phyloP scores from a whole-genome alignment of 2,797 vertebrate species.

The Arnoldichthys spilopterus region DNA sequence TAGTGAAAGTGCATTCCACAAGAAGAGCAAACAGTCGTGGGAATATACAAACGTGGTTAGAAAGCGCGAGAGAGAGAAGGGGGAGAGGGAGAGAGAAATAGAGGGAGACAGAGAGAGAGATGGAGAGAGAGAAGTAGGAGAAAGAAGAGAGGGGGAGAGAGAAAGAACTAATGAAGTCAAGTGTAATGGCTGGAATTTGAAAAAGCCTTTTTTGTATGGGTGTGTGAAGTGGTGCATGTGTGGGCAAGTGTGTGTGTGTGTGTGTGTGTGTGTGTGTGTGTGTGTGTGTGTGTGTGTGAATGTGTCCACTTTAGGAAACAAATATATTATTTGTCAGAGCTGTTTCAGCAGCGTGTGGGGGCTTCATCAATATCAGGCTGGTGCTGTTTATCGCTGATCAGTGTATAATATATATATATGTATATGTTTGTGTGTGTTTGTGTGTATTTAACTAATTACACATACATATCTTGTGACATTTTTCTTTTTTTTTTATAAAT shows the following conservation, averaged over 20 bases:
- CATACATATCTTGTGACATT: no score
- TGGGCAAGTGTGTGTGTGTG: constrained; percentile 62
- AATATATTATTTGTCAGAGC: no score
- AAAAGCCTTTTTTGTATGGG: constrained; percentile 63
- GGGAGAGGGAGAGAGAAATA: constrained; percentile 67
- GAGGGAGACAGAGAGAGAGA: constrained; percentile 1
- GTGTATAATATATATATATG: no score
- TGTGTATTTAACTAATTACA: no score
- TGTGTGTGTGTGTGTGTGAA: constrained; percentile 25
- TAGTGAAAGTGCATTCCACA: constrained; percentile 32
- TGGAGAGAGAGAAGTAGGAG: not conserved
- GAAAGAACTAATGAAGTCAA: constrained; percentile 72
- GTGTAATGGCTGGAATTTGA: constrained; percentile 58
- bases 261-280: constrained; percentile 24
- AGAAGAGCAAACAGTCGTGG: constrained; percentile 80
- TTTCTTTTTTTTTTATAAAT: no score
- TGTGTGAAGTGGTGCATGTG: constrained; percentile 10
- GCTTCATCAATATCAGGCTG: no score
- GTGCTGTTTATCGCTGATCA: no score
- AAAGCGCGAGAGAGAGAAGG: constrained; percentile 53
- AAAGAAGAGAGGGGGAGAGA: no score
- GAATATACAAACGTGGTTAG: constrained; percentile 77
- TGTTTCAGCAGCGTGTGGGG: no score
- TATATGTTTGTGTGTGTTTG: no score
- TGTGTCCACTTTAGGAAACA: no score